Percentiles rank a stretch among this genome's conserved stretches.
phyloP scores from a whole-genome alignment of 2,888 invertebrate genomes.

The Druceiella hillmani region DNA sequence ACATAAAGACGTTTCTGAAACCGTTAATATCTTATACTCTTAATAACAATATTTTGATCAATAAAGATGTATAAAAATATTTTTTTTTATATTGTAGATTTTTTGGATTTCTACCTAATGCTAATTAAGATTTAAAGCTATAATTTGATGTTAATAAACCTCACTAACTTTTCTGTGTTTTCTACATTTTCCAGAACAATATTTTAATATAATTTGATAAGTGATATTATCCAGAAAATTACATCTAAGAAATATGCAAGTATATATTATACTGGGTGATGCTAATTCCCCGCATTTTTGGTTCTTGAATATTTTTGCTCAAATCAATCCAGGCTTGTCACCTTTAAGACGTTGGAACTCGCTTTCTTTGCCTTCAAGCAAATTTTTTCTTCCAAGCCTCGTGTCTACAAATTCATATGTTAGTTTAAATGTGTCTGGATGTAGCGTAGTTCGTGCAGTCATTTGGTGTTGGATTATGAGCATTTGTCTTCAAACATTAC shows the following conservation, averaged over 20 bases:
- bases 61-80: too few species aligned
- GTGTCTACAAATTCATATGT: constrained; percentile 84
- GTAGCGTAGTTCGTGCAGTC: constrained; percentile 71
- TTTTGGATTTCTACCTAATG: too few species aligned
- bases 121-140: too few species aligned
- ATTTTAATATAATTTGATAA: too few species aligned
- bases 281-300: constrained; percentile 57
- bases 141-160: too few species aligned
- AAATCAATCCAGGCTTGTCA: constrained; percentile 34
- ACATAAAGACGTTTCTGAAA: constrained; percentile 68
- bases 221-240: too few species aligned
- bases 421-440: constrained; percentile 65
- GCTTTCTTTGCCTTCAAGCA: constrained; percentile 43
- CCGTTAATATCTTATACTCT: background rate
- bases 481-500: constrained; percentile 42
- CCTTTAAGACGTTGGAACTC: constrained; percentile 52
- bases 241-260: too few species aligned
- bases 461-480: constrained; percentile 51
- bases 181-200: too few species aligned
- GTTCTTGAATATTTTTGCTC: constrained; percentile 60
- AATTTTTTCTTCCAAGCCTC: constrained; percentile 62
- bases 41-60: too few species aligned
- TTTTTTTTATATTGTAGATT: too few species aligned
- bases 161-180: too few species aligned
- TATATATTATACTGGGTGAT: constrained; percentile 51